Percentiles rank a stretch among this genome's conserved stretches.
phyloP scores from a whole-genome alignment of 2,797 vertebrate genomes.

The Alosa sapidissima region DNA sequence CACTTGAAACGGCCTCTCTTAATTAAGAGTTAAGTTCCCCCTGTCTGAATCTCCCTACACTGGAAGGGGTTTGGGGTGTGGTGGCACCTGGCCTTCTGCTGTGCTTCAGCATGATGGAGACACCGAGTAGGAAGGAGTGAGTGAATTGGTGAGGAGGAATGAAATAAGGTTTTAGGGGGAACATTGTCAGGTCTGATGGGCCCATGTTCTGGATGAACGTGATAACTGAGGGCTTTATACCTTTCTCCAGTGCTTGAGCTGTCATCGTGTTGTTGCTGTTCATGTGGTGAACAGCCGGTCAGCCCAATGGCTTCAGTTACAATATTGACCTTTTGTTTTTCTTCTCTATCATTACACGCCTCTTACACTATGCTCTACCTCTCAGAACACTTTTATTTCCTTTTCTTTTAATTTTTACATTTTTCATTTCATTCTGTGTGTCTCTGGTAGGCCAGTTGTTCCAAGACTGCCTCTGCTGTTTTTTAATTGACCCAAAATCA shows the following conservation, averaged over 20 bases:
- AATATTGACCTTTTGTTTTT: neutral
- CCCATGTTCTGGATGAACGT: neutral
- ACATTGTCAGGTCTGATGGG: neutral
- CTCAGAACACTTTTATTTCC: constrained; percentile 8
- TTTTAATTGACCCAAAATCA: neutral
- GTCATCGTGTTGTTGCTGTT: neutral
- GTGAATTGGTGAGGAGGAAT: neutral
- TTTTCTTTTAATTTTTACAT: neutral
- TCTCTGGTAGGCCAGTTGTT: neutral
- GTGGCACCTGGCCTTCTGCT: neutral
- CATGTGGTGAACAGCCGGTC: neutral
- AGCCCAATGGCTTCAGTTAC: neutral
- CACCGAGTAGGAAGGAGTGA: neutral
- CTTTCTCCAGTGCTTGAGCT: neutral
- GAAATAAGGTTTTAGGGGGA: neutral
- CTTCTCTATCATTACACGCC: constrained; percentile 16
- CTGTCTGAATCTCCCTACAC: neutral
- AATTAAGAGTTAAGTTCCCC: neutral
- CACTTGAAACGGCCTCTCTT: neutral
- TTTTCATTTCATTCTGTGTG: neutral
- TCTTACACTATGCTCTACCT: constrained; percentile 19
- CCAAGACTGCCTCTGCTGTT: neutral
- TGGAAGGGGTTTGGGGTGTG: too few relatives aligned
- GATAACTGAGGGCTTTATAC: neutral
- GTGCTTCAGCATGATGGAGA: neutral